Conservation (phyloP, 2,888 invertebrate species). For the Drosophila stalkeri region DNA sequence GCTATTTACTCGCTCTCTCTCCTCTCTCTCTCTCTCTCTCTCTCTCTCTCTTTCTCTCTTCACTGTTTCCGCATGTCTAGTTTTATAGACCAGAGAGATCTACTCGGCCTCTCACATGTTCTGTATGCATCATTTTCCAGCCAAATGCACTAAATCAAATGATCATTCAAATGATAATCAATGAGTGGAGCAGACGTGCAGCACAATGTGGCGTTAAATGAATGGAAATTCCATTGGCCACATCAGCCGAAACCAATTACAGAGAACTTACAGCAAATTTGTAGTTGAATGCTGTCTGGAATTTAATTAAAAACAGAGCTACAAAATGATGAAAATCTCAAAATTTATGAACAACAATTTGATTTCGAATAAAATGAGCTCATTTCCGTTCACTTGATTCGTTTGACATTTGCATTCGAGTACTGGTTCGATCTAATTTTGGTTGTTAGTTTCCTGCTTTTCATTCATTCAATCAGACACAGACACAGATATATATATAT, state of each 20-base stretch:
- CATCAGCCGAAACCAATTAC: slow-evolving; percentile 52
- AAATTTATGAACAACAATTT: slow-evolving; percentile 66
- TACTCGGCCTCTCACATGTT: slow-evolving; percentile 6
- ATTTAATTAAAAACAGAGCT: slow-evolving; percentile 70
- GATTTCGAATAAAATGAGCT: slow-evolving; percentile 71
- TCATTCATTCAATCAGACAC: slow-evolving; percentile 63
- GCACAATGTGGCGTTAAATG: slow-evolving; percentile 71
- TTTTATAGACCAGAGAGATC: slow-evolving; percentile 19
- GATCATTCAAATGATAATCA: slow-evolving; percentile 69
- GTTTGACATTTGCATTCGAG: slow-evolving; percentile 59
- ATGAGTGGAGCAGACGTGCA: slow-evolving; percentile 37
- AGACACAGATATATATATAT: background rate
- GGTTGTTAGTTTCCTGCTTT: slow-evolving; percentile 63
- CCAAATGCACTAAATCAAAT: slow-evolving; percentile 72
- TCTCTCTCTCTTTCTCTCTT: background rate
- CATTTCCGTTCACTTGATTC: slow-evolving; percentile 69
- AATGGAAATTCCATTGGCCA: slow-evolving; percentile 69
- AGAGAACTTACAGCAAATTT: slow-evolving; percentile 47
- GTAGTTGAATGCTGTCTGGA: slow-evolving; percentile 58
- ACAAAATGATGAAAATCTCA: slow-evolving; percentile 46
- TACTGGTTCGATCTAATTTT: slow-evolving; percentile 40
- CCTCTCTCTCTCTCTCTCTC: background rate
- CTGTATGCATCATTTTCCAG: slow-evolving; percentile 49
- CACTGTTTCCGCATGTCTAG: background rate
- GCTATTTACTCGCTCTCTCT: background rate